Percentiles rank a stretch among this genome's conserved stretches.
phyloP scores from a whole-genome alignment of 2,797 vertebrate species.

The Buceros bicornis region DNA sequence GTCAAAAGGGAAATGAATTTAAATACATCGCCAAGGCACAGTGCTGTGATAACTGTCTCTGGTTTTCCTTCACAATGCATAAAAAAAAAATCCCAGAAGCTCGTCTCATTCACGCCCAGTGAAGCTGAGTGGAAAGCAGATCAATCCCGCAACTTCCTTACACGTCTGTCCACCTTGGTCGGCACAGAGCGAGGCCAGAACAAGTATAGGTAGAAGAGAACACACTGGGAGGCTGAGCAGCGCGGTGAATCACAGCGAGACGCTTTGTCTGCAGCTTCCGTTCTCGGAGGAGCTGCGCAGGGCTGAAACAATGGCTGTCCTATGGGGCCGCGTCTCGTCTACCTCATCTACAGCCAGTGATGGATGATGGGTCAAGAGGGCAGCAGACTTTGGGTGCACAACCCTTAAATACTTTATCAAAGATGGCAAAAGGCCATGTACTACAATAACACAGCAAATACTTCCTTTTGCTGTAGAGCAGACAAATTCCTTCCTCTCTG shows the following conservation, averaged over 20 bases:
- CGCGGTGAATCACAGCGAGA: slow-evolving; percentile 26
- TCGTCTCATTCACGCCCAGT: not conserved
- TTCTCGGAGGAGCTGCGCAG: slow-evolving; percentile 50
- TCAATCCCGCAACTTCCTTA: not conserved
- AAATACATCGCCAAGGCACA: not conserved
- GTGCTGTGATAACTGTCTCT: not conserved
- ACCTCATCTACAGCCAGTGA: slow-evolving; percentile 70
- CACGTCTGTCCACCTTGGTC: not conserved
- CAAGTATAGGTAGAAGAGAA: slow-evolving; percentile 14
- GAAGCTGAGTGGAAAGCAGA: not conserved
- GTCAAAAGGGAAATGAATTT: slow-evolving; percentile 22
- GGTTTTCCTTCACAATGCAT: not conserved
- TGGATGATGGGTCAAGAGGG: slow-evolving; percentile 81
- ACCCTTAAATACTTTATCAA: slow-evolving; percentile 79
- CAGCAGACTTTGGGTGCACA: slow-evolving; percentile 82
- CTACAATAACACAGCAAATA: slow-evolving; percentile 78
- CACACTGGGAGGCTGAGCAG: slow-evolving; percentile 39
- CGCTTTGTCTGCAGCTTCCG: slow-evolving; percentile 76
- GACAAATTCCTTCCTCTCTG: slow-evolving; percentile 79
- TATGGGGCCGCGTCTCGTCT: slow-evolving; percentile 68
- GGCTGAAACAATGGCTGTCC: slow-evolving; percentile 75
- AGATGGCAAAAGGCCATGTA: slow-evolving; percentile 79
- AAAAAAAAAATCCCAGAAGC: not conserved
- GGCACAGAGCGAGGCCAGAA: not conserved
- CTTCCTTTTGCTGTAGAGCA: slow-evolving; percentile 78